Conservation (phyloP, 1,140 invertebrate species). For the Temnothorax curvispinosus region DNA sequence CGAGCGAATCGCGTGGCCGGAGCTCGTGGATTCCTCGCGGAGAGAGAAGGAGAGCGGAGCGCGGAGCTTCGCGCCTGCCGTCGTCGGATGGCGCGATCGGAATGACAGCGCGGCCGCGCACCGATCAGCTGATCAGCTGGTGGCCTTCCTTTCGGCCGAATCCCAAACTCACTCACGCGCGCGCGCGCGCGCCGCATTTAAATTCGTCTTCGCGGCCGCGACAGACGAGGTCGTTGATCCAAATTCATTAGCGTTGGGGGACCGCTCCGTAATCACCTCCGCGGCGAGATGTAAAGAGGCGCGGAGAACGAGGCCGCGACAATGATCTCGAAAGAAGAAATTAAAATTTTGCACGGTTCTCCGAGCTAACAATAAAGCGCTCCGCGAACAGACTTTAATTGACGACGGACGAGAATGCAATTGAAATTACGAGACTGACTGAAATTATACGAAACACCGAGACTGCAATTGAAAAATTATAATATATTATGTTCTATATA, state of each 20-base stretch:
- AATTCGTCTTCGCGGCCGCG: conserved; percentile 53
- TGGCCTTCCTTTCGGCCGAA: conserved; percentile 71
- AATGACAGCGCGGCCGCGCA: conserved; percentile 65
- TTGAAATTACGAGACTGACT: too few relatives aligned
- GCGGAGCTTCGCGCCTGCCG: conserved; percentile 48
- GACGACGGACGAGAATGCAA: too few relatives aligned
- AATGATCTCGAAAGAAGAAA: background rate
- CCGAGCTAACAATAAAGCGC: too few relatives aligned
- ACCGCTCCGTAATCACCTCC: background rate
- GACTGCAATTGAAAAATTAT: too few relatives aligned
- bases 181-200: conserved; percentile 54
- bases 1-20: conserved; percentile 19
- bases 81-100: conserved; percentile 66
- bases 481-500: too few relatives aligned
- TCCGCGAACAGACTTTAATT: too few relatives aligned
- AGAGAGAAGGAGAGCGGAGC: background rate
- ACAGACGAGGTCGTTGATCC: conserved; percentile 62
- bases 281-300: background rate
- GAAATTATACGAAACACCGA: too few relatives aligned
- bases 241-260: conserved; percentile 7
- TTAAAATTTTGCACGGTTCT: background rate
- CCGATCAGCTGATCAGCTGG: conserved; percentile 73
- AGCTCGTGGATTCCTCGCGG: too few relatives aligned
- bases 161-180: conserved; percentile 10
- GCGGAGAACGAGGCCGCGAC: background rate